Conservation (phyloP, 2,888 invertebrate species). For the Heliconius hortense region DNA sequence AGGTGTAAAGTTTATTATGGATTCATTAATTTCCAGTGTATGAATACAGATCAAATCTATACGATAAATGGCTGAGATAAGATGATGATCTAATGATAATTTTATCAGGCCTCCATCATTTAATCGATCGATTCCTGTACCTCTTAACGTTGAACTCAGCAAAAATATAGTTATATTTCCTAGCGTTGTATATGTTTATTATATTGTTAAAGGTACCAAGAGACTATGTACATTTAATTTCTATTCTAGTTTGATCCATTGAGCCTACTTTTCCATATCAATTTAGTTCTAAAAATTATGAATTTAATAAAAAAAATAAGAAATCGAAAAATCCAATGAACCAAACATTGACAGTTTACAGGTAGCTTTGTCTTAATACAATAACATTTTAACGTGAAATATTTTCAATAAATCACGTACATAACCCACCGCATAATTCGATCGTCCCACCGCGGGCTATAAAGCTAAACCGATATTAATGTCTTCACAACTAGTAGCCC, state of each 20-base stretch:
- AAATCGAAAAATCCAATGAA: no score
- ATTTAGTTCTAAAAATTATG: not conserved
- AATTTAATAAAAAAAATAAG: no score
- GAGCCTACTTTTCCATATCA: not conserved
- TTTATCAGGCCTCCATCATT: constrained; percentile 30
- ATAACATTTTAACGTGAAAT: not conserved
- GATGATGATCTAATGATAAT: constrained; percentile 34
- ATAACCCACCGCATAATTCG: constrained; percentile 27
- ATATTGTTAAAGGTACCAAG: not conserved
- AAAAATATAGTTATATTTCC: not conserved
- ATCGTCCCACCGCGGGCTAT: constrained; percentile 33
- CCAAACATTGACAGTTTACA: not conserved
- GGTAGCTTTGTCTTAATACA: not conserved
- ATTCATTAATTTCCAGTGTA: constrained; percentile 27
- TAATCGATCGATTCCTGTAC: constrained; percentile 24
- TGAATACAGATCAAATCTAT: constrained; percentile 37
- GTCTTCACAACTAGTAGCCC: constrained; percentile 40
- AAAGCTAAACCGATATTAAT: constrained; percentile 35
- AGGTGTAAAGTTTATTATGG: constrained; percentile 24
- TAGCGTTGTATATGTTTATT: not conserved
- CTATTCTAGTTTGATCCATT: not conserved
- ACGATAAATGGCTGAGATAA: constrained; percentile 39
- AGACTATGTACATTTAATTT: not conserved
- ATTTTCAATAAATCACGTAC: constrained; percentile 30
- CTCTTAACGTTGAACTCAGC: constrained; percentile 5